A percentile compares a stretch with the other conserved stretches of the same genome.
These are phyloP conservation scores for Lethrus apterus DNA, from an alignment of 1,140 invertebrate genomes.

Conservation along the genomic window DNA sequence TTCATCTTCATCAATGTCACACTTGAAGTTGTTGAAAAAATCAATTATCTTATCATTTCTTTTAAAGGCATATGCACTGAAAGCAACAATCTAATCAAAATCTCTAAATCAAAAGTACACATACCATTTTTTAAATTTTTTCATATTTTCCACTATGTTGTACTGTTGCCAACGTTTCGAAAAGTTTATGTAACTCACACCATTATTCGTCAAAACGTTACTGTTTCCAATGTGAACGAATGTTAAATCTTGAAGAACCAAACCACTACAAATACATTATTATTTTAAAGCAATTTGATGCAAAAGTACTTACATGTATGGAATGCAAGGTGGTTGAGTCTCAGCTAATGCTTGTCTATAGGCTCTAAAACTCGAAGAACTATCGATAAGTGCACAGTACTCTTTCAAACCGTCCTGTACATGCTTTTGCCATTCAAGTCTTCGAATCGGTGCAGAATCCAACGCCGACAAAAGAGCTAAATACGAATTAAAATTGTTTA, in stretches of 20 bases:
- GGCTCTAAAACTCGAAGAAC: constrained; percentile 88
- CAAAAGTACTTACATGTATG: constrained; percentile 78
- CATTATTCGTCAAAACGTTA: constrained; percentile 77
- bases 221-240: constrained; percentile 97
- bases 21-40: constrained; percentile 96
- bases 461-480: constrained; percentile 91
- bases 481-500: constrained; percentile 99
- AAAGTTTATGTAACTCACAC: constrained; percentile 92
- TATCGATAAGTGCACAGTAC: constrained; percentile 93
- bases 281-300: constrained; percentile 3
- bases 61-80: constrained; percentile 75
- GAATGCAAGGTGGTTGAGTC: constrained; percentile 94
- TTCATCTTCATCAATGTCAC: constrained; percentile 89
- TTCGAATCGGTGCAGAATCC: constrained; percentile 89
- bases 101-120: constrained; percentile 28
- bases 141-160: constrained; percentile 96
- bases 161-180: constrained; percentile 98
- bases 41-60: constrained; percentile 88
- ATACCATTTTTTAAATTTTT: constrained; percentile 91
- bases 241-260: constrained; percentile 97
- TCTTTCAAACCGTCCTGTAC: constrained; percentile 90
- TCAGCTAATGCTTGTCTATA: constrained; percentile 90
- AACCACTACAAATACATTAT: constrained; percentile 62
- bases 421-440: constrained; percentile 91
- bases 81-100: constrained; percentile 28